Evolutionary conservation across 2,797 vertebrate genomes (phyloP).

Genomic region (Anguilla anguilla): DNA sequence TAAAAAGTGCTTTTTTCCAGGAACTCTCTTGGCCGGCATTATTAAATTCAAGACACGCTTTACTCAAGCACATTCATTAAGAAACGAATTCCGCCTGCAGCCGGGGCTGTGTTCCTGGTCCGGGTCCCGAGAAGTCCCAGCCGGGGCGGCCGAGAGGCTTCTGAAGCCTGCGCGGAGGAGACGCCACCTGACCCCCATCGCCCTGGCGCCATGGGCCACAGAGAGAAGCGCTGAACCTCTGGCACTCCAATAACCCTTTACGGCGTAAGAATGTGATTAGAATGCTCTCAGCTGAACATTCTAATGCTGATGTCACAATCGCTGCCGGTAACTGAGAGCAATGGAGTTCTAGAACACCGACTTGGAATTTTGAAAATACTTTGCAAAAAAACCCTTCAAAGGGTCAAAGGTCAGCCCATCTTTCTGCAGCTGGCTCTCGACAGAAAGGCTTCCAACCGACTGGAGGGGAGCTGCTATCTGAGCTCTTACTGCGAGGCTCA

Average conservation of each 20-base stretch:
- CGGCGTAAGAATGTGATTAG: too few species aligned
- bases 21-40: background rate
- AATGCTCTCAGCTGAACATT: too few species aligned
- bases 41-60: background rate
- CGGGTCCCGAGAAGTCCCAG: background rate
- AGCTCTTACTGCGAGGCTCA: background rate
- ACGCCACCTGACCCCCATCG: background rate
- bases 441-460: background rate
- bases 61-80: background rate
- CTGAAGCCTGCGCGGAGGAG: background rate
- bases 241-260: background rate
- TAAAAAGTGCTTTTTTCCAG: background rate
- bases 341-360: too few species aligned
- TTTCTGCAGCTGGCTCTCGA: background rate
- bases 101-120: background rate
- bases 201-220: background rate
- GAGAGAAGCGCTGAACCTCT: background rate
- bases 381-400: too few species aligned
- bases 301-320: too few species aligned
- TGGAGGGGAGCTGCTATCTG: background rate
- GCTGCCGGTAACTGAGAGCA: too few species aligned
- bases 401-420: background rate
- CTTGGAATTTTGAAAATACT: too few species aligned
- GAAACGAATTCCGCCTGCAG: background rate
- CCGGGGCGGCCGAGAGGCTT: background rate